Evolutionary conservation across 2,888 invertebrate genomes (phyloP), one percentile per base, ranked within the genome.

Genomic region (Agonopterix heracliana): DNA sequence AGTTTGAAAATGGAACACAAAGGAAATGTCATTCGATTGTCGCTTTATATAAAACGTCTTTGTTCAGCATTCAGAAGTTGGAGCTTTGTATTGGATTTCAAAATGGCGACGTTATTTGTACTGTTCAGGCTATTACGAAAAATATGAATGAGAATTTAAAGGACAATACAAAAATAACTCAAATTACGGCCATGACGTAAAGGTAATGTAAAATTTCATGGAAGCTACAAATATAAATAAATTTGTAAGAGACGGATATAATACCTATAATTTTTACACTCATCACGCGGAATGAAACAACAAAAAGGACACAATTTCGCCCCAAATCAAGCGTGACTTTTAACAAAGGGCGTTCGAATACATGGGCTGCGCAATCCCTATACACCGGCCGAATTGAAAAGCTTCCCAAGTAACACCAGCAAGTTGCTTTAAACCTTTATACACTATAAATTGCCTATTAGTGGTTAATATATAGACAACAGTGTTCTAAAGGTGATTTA

Each of bases 221-320:
- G n/a, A 11, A 10, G 41, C 26, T 26, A 26, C 5, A 48, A 9
- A 7, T 34, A 34, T 34, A 44, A n/a, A 12, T 8, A 17, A 44
- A 44, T 44, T n/a, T 41, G 26, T 26, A 26, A 26, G 26, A 26
- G 26, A 51, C 51, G 58, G 59, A 51, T 60, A 74, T 68, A 78
- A 78, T 75, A 64, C 64, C 60, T 66, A 69, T 73, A 74, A 81
- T 78, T 82, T 81, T 78, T 81, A 79, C 80, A 85, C 80, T 76
- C 75, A 79, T 83, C 81, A 78, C 65, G 69, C 62, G 64, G 72
- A 78, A 74, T 77, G 74, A 74, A 78, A 82, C 74, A 84, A 87
- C 85, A 86, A 87, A 85, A 85, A 84, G 77, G 85, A 83, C 85
- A 84, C 74, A 75, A 82, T 84, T 85, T 82, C 71, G 78, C 70